These are phyloP conservation scores for Phortica okadai DNA, from an alignment of 2,888 invertebrate genomes.

Conservation along the genomic window DNA sequence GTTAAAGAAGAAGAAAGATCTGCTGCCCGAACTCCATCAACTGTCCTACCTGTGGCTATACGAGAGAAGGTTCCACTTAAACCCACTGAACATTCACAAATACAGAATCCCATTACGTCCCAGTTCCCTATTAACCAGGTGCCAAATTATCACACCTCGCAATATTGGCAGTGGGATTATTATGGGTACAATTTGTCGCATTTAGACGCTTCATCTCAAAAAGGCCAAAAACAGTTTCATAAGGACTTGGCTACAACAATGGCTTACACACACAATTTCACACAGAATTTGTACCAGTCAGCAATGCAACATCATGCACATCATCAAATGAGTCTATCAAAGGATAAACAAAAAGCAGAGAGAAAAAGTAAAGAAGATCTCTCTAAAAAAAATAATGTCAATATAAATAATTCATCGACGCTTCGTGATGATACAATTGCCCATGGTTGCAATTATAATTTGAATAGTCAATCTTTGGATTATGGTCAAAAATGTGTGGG, in stretches of 20 bases:
- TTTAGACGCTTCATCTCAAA: conserved; percentile 79
- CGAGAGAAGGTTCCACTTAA: conserved; percentile 66
- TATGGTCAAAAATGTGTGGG: conserved; percentile 58
- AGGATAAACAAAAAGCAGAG: conserved; percentile 71
- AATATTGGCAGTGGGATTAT: conserved; percentile 83
- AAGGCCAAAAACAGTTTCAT: conserved; percentile 80
- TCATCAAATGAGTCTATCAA: conserved; percentile 72
- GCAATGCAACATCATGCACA: conserved; percentile 74
- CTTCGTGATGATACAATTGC: conserved; percentile 51
- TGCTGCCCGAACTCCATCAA: conserved; percentile 33
- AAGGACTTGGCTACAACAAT: conserved; percentile 76
- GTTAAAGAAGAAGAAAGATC: conserved; percentile 69
- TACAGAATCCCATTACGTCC: conserved; percentile 76
- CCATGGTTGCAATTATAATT: conserved; percentile 57
- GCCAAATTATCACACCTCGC: conserved; percentile 82
- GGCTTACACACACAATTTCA: conserved; percentile 74
- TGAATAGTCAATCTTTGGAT: conserved; percentile 55
- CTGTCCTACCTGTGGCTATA: conserved; percentile 51
- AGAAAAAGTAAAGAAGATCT: conserved; percentile 72
- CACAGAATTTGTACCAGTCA: conserved; percentile 75
- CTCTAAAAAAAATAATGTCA: conserved; percentile 42
- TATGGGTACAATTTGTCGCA: conserved; percentile 80
- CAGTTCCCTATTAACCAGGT: conserved; percentile 83
- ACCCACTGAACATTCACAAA: conserved; percentile 65
- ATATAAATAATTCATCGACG: conserved; percentile 30